A percentile compares a stretch with the other conserved stretches of the same genome.
Conservation (phyloP, 2,797 vertebrate genomes). For the Arnoldichthys spilopterus region DNA sequence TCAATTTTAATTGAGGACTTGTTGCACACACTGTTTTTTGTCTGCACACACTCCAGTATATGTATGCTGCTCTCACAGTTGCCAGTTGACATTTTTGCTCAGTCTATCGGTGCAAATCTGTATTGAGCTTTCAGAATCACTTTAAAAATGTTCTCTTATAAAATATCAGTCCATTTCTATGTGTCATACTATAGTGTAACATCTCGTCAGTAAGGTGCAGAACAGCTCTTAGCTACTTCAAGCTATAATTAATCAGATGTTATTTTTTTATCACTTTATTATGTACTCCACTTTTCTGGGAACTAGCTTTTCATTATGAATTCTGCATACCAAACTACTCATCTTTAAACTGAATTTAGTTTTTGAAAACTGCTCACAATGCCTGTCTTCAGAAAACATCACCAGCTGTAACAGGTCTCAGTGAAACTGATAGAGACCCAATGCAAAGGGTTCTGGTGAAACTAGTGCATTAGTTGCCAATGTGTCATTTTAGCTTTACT, state of each 20-base stretch:
- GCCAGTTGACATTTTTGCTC: neutral
- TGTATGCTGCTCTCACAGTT: slow-evolving; percentile 1
- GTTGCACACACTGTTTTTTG: neutral
- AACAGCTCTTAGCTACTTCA: neutral
- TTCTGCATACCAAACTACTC: neutral
- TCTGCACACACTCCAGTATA: neutral
- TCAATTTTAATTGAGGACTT: neutral
- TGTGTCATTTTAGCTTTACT: neutral
- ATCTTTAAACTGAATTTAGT: neutral
- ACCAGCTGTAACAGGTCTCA: neutral
- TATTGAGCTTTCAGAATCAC: neutral
- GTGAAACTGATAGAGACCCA: neutral
- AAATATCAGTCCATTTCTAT: neutral
- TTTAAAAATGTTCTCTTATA: neutral
- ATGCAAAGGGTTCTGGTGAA: neutral
- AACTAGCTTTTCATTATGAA: neutral
- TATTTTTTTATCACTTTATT: neutral
- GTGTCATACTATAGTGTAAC: neutral
- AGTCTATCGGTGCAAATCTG: neutral
- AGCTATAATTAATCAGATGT: neutral
- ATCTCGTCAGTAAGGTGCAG: neutral
- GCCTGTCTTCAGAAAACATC: neutral
- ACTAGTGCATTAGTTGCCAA: neutral
- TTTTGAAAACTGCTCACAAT: no score
- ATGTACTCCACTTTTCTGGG: neutral